A percentile compares a stretch with the other conserved stretches of the same genome.
phyloP scores from a whole-genome alignment of 2,113 vertebrate genomes.

The Arizona elegans region DNA sequence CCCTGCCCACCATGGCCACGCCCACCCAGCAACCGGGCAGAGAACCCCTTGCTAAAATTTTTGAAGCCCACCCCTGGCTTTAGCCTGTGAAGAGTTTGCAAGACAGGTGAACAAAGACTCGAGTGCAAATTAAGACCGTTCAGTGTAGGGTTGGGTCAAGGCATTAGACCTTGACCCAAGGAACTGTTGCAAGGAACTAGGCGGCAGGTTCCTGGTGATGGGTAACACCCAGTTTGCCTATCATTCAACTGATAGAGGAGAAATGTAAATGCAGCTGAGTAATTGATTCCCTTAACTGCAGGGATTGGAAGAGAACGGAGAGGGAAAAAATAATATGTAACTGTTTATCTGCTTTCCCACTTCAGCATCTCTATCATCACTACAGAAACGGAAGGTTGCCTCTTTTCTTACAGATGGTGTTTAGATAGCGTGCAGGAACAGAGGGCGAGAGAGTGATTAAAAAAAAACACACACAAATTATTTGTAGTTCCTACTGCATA shows the following conservation, averaged over 20 bases:
- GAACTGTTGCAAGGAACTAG: fast-evolving
- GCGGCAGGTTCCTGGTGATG: not conserved
- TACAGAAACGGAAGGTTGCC: constrained; percentile 50
- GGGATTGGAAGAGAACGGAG: not conserved
- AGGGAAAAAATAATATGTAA: not conserved
- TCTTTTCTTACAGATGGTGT: constrained; percentile 68
- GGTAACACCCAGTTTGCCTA: not conserved
- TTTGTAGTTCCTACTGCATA: constrained; percentile 65
- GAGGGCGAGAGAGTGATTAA: constrained; percentile 58
- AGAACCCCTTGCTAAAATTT: no score
- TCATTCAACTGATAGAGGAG: not conserved
- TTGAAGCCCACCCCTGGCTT: not conserved
- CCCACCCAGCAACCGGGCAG: no score
- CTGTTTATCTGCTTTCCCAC: not conserved
- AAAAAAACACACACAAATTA: constrained; percentile 60
- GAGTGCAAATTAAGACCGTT: not conserved
- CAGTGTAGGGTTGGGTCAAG: not conserved
- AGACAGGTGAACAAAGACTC: not conserved
- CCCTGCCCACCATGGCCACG: no score
- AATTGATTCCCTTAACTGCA: not conserved
- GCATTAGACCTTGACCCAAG: not conserved
- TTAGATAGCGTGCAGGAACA: constrained; percentile 60
- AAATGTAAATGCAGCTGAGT: not conserved
- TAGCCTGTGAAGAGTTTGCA: fast-evolving
- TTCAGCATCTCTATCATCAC: constrained; percentile 42